Conservation (phyloP, 2,113 vertebrate genomes). For the Nyctereutes procyonoides region DNA sequence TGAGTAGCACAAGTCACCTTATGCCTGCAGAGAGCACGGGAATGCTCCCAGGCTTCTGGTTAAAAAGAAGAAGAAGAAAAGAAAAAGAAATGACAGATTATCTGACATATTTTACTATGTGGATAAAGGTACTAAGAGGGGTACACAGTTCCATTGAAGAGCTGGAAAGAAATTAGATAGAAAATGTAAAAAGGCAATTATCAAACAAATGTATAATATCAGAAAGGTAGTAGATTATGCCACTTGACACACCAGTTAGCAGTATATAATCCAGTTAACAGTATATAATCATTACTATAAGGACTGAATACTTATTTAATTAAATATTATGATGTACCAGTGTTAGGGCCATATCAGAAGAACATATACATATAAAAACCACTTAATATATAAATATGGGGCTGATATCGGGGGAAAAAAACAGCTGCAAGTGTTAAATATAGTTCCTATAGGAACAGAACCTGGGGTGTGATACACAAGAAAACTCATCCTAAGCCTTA, state of each 20-base stretch:
- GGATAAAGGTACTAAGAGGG: background rate
- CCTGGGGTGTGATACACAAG: background rate
- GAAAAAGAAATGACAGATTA: background rate
- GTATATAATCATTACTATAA: background rate
- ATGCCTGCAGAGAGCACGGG: accelerated
- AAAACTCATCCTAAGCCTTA: background rate
- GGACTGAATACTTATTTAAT: background rate
- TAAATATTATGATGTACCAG: background rate
- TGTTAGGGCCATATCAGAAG: background rate
- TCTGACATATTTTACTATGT: background rate
- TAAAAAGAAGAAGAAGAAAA: background rate
- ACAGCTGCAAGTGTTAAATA: background rate
- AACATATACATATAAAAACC: background rate
- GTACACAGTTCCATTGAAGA: background rate
- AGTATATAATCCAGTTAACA: background rate
- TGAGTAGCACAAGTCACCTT: too few relatives aligned
- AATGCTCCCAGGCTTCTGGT: background rate
- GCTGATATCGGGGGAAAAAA: background rate
- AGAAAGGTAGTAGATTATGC: background rate
- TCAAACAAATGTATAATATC: background rate
- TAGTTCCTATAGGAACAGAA: background rate
- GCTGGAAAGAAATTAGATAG: background rate
- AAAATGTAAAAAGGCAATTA: background rate
- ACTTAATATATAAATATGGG: background rate
- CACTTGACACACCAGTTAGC: background rate